A percentile compares a stretch with the other conserved stretches of the same genome.
Conservation (phyloP, 2,113 vertebrate species). For the Sylvicapra grimmia region DNA sequence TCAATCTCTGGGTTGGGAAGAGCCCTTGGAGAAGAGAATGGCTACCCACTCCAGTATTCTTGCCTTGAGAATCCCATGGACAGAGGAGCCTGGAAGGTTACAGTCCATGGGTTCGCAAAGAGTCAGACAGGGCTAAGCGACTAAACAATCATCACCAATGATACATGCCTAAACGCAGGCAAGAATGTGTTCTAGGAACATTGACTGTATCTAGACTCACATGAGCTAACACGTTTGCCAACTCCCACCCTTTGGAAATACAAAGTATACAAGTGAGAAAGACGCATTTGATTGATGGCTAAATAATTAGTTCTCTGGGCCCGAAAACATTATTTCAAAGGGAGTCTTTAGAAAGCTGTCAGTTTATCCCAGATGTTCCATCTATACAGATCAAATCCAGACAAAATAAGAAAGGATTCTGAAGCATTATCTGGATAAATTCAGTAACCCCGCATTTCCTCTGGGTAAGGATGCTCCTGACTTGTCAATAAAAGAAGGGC, state of each 20-base stretch:
- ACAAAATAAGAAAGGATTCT: background rate
- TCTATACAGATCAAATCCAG: background rate
- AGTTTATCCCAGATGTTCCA: background rate
- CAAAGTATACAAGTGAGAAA: background rate
- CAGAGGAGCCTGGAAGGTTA: background rate
- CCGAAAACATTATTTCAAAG: slow-evolving; percentile 37
- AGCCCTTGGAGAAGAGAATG: background rate
- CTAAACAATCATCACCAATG: background rate
- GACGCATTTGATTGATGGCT: slow-evolving; percentile 11
- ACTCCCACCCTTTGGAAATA: background rate
- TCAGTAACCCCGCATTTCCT: slow-evolving; percentile 10
- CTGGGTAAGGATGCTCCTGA: background rate
- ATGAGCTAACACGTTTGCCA: background rate
- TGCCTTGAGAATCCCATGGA: background rate
- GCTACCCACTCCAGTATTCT: background rate
- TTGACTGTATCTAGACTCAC: background rate
- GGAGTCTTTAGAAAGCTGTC: slow-evolving; percentile 33
- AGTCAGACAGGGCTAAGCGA: background rate
- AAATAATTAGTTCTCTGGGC: slow-evolving; percentile 24
- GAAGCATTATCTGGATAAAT: background rate
- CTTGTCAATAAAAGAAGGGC: slow-evolving; percentile 8
- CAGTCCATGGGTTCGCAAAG: background rate
- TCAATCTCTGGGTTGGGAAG: background rate
- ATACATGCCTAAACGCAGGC: background rate
- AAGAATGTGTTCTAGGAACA: background rate